A percentile compares a stretch with the other conserved stretches of the same genome.
Conservation (phyloP, 2,888 invertebrate genomes). For the Nephrotoma flavescens region DNA sequence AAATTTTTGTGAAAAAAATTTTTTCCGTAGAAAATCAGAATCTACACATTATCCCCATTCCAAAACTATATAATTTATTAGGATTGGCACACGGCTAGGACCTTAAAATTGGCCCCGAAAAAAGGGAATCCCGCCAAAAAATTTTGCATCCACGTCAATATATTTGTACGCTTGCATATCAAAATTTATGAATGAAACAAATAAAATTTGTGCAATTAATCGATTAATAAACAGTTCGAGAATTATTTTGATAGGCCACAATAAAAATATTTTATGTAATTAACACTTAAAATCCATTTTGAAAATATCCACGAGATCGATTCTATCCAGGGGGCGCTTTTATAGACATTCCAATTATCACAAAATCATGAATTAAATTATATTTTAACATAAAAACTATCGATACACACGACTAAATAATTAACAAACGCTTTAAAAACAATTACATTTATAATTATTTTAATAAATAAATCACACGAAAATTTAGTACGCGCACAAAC, state of each 20-base stretch:
- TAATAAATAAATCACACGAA: background rate
- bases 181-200: background rate
- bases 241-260: background rate
- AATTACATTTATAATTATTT: background rate
- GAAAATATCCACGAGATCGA: background rate
- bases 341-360: background rate
- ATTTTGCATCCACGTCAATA: background rate
- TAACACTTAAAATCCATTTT: background rate
- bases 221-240: background rate
- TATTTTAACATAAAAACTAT: background rate
- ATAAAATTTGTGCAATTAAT: background rate
- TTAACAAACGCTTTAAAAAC: background rate
- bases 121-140: background rate
- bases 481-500: background rate
- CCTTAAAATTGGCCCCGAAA: background rate
- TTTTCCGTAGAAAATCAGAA: background rate
- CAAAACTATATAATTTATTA: background rate
- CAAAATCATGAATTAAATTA: background rate
- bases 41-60: background rate
- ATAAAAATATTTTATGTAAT: background rate
- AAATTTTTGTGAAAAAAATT: background rate
- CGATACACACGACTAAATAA: background rate
- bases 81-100: background rate
- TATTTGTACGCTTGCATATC: background rate
- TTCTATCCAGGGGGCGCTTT: slow-evolving; percentile 1